These are phyloP conservation scores for Centrocercus urophasianus DNA, from an alignment of 2,113 vertebrate genomes.

Conservation along the genomic window DNA sequence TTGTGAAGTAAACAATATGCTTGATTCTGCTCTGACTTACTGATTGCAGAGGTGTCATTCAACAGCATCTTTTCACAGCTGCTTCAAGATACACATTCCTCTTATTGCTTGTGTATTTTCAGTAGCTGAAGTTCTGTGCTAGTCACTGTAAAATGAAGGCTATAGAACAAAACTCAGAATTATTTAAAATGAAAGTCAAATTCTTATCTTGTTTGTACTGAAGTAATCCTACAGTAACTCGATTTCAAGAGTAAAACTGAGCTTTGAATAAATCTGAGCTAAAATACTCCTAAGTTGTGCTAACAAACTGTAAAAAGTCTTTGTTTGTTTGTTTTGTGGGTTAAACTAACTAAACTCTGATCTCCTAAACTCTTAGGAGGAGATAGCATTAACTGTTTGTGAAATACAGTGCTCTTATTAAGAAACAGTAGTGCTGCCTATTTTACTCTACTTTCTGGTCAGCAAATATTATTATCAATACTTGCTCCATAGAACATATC, in stretches of 20 bases:
- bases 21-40: neutral
- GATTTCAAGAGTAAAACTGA: neutral
- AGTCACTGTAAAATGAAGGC: neutral
- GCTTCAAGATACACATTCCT: neutral
- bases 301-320: neutral
- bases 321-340: neutral
- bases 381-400: neutral
- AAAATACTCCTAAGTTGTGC: neutral
- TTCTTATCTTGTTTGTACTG: neutral
- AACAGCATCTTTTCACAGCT: neutral
- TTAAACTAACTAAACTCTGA: neutral
- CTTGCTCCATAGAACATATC: neutral
- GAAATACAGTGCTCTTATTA: neutral
- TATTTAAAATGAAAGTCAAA: constrained; percentile 6
- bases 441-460: neutral
- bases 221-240: neutral
- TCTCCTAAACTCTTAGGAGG: neutral
- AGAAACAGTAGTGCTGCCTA: neutral
- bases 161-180: neutral
- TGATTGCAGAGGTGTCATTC: neutral
- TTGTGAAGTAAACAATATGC: neutral
- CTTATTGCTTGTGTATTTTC: neutral
- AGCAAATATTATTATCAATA: neutral
- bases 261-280: neutral
- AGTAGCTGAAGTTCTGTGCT: neutral